phyloP scores from a whole-genome alignment of 2,888 invertebrate species.

The Rhabditophanes sp. region DNA sequence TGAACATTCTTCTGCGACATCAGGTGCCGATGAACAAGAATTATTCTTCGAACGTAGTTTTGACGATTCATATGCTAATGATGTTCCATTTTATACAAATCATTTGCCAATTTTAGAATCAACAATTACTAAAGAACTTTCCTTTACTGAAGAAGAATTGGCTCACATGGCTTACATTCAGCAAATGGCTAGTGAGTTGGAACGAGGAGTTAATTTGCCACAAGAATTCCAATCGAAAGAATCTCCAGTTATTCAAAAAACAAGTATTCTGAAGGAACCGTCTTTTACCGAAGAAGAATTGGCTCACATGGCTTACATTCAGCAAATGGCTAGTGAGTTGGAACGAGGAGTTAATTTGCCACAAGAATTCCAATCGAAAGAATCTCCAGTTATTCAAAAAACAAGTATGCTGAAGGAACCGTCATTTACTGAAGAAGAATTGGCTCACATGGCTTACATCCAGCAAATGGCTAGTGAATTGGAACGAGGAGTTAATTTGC shows the following conservation, averaged over 20 bases:
- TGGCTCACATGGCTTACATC: slow-evolving; percentile 16
- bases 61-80: slow-evolving; percentile 1
- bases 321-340: slow-evolving; percentile 9
- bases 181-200: slow-evolving; percentile 6
- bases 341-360: background rate
- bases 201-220: slow-evolving; percentile 3
- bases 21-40: slow-evolving; percentile 7
- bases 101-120: too few species aligned
- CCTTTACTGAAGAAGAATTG: slow-evolving; percentile 18
- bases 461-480: slow-evolving; percentile 11
- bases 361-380: slow-evolving; percentile 1
- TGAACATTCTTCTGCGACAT: slow-evolving; percentile 5
- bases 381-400: background rate
- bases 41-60: slow-evolving; percentile 1
- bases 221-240: slow-evolving; percentile 5
- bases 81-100: too few species aligned
- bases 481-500: slow-evolving; percentile 1
- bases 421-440: slow-evolving; percentile 15
- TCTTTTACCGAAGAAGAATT: slow-evolving; percentile 23
- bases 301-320: slow-evolving; percentile 16
- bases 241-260: slow-evolving; percentile 4
- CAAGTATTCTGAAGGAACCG: background rate
- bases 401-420: background rate
- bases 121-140: background rate
- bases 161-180: slow-evolving; percentile 12